Evolutionary conservation across 1,140 invertebrate species (phyloP).

Genomic region (Camponotus vicinus): DNA sequence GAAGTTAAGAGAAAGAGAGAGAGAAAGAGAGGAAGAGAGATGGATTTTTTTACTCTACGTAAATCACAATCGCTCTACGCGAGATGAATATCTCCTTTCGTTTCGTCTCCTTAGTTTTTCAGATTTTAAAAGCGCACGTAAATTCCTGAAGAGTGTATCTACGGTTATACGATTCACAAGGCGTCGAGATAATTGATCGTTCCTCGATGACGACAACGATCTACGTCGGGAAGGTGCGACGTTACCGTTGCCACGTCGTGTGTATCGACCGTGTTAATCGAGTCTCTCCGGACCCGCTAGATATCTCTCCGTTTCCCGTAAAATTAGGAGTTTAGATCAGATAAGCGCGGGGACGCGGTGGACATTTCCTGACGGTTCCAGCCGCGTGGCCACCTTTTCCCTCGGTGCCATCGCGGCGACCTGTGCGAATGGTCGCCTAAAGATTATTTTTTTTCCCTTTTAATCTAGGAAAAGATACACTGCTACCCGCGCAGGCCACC

Average conservation of each 20-base stretch:
- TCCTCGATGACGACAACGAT: constrained; percentile 59
- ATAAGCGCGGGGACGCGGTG: constrained; percentile 71
- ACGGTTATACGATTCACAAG: constrained; percentile 23
- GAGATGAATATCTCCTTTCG: neutral
- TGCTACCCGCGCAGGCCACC: constrained; percentile 61
- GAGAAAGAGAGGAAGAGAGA: neutral
- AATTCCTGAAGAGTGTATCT: constrained; percentile 16
- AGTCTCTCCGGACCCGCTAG: constrained; percentile 59
- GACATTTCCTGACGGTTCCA: constrained; percentile 62
- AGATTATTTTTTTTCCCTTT: constrained; percentile 60
- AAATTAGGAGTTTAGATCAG: constrained; percentile 82
- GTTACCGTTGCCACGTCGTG: constrained; percentile 11
- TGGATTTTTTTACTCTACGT: neutral
- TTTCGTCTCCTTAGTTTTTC: neutral
- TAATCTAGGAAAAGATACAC: constrained; percentile 60
- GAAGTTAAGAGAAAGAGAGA: neutral
- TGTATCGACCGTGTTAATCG: constrained; percentile 76
- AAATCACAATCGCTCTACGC: neutral
- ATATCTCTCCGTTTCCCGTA: constrained; percentile 53
- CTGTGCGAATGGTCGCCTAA: constrained; percentile 73
- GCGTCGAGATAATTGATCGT: constrained; percentile 73
- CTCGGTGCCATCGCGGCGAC: constrained; percentile 73
- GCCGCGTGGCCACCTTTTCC: constrained; percentile 44
- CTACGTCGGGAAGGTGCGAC: constrained; percentile 56
- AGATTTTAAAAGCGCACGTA: neutral